Conservation (phyloP, 2,888 invertebrate genomes). For the Tyria jacobaeae region DNA sequence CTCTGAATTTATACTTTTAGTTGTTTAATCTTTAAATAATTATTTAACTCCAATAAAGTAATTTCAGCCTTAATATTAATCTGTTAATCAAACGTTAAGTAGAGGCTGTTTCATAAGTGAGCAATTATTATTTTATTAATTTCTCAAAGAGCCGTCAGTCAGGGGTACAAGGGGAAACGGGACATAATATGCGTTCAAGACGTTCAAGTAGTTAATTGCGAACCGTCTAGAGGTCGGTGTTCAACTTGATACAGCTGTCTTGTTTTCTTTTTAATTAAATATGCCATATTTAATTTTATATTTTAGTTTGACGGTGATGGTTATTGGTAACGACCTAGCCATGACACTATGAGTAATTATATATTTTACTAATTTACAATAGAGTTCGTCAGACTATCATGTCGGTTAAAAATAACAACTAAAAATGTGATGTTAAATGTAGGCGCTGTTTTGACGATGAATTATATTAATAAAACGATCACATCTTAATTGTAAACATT, state of each 20-base stretch:
- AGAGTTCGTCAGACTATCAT: neutral
- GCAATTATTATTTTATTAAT: slow-evolving; percentile 75
- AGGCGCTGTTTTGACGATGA: no score
- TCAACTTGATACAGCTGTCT: slow-evolving; percentile 13
- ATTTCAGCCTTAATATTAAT: slow-evolving; percentile 43
- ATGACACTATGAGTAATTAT: no score
- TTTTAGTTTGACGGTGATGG: no score
- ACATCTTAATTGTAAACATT: no score
- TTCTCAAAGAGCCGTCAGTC: slow-evolving; percentile 54
- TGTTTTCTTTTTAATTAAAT: slow-evolving; percentile 13
- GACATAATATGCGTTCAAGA: slow-evolving; percentile 55
- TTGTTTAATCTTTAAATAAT: neutral
- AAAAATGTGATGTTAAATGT: neutral
- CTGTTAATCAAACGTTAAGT: slow-evolving; percentile 55
- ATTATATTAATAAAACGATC: no score
- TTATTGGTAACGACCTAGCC: no score
- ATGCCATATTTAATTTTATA: neutral
- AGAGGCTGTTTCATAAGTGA: slow-evolving; percentile 52
- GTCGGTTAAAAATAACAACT: neutral
- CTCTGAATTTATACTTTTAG: no score
- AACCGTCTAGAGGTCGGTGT: slow-evolving; percentile 25
- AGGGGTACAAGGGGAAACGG: slow-evolving; percentile 41
- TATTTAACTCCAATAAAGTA: slow-evolving; percentile 11
- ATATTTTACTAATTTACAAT: no score
- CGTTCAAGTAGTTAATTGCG: slow-evolving; percentile 55